These are phyloP conservation scores for Drosophila aldrichi DNA, from an alignment of 2,888 invertebrate genomes.

Conservation along the genomic window DNA sequence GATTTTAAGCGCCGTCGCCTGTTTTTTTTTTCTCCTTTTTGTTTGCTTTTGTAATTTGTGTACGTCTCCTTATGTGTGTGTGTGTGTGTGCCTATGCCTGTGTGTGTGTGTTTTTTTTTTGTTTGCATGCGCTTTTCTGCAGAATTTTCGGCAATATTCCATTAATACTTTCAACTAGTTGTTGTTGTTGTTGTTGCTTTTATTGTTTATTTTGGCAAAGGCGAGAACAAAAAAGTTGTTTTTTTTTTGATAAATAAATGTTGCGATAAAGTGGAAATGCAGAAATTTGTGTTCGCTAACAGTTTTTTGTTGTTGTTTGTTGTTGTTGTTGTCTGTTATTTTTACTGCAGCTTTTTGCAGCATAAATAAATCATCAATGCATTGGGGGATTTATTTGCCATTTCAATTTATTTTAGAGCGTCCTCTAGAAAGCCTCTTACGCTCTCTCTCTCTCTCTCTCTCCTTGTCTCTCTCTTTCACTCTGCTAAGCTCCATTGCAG, in stretches of 20 bases:
- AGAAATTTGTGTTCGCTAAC: conserved; percentile 40
- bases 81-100: conserved; percentile 24
- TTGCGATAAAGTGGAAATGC: conserved; percentile 71
- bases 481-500: conserved; percentile 31
- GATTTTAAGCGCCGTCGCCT: conserved; percentile 57
- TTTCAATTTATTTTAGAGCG: conserved; percentile 42
- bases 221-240: conserved; percentile 38
- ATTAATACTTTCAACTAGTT: conserved; percentile 63
- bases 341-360: conserved; percentile 42
- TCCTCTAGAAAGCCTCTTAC: conserved; percentile 1
- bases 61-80: conserved; percentile 22
- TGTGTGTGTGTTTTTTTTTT: conserved; percentile 25
- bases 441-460: background rate
- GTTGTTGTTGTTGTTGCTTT: conserved; percentile 2
- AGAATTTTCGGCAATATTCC: conserved; percentile 80
- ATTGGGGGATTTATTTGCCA: conserved; percentile 52
- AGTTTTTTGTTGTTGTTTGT: conserved; percentile 4
- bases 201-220: conserved; percentile 65
- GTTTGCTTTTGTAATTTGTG: conserved; percentile 67
- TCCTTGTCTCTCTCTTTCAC: no score
- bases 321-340: conserved; percentile 7
- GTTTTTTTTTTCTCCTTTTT: conserved; percentile 59
- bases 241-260: conserved; percentile 73
- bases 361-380: conserved; percentile 77
- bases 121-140: conserved; percentile 75